Evolutionary conservation across 2,113 vertebrate genomes (phyloP).

Genomic region (Candoia aspera): DNA sequence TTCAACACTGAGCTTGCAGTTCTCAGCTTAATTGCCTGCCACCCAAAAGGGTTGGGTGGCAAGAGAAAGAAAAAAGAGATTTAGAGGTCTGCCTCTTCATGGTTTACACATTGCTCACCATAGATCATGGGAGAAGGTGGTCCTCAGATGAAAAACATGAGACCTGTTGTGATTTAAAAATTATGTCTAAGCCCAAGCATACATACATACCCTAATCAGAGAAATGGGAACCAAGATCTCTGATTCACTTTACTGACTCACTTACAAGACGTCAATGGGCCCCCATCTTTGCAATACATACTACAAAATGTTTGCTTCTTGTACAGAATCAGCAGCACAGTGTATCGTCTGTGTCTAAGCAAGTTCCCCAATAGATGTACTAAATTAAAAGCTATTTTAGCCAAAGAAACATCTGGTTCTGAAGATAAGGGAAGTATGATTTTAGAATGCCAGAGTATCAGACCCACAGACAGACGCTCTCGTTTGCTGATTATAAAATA

Average conservation of each 20-base stretch:
- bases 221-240: neutral
- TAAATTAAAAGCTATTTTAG: conserved; percentile 3
- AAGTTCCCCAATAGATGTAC: neutral
- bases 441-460: neutral
- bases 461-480: neutral
- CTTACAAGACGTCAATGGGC: neutral
- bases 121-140: neutral
- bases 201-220: neutral
- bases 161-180: neutral
- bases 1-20: neutral
- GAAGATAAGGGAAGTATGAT: conserved; percentile 13
- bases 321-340: too few relatives aligned
- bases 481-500: neutral
- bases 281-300: neutral
- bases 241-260: neutral
- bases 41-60: neutral
- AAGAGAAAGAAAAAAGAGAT: neutral
- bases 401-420: neutral
- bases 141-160: neutral
- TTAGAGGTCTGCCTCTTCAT: neutral
- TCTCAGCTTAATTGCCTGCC: neutral
- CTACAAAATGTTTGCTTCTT: neutral
- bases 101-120: neutral
- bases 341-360: neutral
- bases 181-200: neutral